These are phyloP conservation scores for Mizuhopecten yessoensis DNA, from an alignment of 1,140 invertebrate genomes.

Conservation along the genomic window DNA sequence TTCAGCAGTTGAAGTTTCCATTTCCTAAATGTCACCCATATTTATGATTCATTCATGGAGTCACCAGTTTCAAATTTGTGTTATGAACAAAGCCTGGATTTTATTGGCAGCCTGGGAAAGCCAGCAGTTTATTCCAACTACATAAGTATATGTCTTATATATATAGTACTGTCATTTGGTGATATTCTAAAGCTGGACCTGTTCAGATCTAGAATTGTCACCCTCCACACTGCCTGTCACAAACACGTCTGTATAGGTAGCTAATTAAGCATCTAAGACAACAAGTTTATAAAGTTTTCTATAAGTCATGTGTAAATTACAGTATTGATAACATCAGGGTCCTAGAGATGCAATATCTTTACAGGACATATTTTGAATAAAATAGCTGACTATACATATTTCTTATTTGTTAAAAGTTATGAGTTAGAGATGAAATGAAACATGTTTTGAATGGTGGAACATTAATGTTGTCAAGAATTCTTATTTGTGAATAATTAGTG, in stretches of 20 bases:
- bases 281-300: too few relatives aligned
- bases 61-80: conserved; percentile 2
- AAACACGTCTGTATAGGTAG: too few relatives aligned
- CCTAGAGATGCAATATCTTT: neutral
- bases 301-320: neutral
- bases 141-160: neutral
- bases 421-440: neutral
- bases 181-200: neutral
- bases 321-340: neutral
- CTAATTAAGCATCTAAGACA: too few relatives aligned
- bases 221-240: too few relatives aligned
- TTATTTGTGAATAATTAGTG: too few relatives aligned
- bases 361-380: neutral
- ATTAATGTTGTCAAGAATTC: neutral
- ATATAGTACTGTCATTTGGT: neutral
- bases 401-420: neutral
- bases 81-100: conserved; percentile 19
- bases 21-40: conserved; percentile 32
- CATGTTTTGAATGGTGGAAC: neutral
- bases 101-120: neutral
- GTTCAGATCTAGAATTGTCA: neutral
- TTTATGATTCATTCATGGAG: conserved; percentile 28
- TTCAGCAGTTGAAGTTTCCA: conserved; percentile 38
- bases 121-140: conserved; percentile 4
- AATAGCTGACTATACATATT: neutral